Conservation (phyloP, 2,888 invertebrate genomes). For the Tromatobia lineatoria region DNA sequence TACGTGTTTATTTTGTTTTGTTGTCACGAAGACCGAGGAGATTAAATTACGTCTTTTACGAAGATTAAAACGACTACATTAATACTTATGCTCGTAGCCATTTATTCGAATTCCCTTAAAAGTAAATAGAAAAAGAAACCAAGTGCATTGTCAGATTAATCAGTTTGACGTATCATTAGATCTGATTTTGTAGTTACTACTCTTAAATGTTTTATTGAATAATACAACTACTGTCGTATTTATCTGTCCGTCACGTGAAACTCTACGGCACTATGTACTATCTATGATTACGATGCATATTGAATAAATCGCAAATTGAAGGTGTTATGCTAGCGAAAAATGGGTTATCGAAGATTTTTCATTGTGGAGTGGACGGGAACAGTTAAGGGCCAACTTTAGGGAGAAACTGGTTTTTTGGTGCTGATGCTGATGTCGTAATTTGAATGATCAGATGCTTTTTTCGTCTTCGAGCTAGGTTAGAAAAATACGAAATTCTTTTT, state of each 20-base stretch:
- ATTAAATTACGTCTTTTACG: constrained; percentile 14
- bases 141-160: constrained; percentile 28
- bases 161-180: constrained; percentile 50
- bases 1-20: constrained; percentile 49
- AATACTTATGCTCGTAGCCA: constrained; percentile 15
- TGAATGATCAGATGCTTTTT: no score
- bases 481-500: no score
- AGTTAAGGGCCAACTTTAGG: not conserved
- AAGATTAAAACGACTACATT: constrained; percentile 42
- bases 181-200: constrained; percentile 57
- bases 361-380: not conserved
- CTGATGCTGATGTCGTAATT: no score
- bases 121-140: constrained; percentile 6
- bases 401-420: no score
- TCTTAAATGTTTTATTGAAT: constrained; percentile 50
- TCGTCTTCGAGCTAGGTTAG: no score
- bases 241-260: constrained; percentile 52
- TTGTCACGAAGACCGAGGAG: constrained; percentile 34
- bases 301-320: constrained; percentile 30
- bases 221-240: constrained; percentile 38
- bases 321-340: constrained; percentile 37
- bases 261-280: constrained; percentile 67
- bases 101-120: constrained; percentile 36
- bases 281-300: constrained; percentile 52
- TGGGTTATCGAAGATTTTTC: not conserved